Base-by-base conservation (phyloP, 2,888 invertebrate species). In the Pantelozetes paolii region DNA sequence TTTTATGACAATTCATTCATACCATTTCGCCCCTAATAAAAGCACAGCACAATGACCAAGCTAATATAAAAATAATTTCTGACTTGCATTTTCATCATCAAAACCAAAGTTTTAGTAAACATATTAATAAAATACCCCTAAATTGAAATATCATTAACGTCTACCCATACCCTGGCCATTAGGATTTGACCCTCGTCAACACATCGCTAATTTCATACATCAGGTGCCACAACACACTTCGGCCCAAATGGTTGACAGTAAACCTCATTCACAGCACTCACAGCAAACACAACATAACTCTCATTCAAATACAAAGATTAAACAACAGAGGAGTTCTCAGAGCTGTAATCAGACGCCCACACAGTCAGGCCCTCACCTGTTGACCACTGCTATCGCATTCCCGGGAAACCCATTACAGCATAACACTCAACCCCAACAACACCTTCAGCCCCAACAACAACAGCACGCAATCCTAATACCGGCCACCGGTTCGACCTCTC, bases 181-280 rank as follows among this genome's bases (percentile, higher is more conserved):
- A 77, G 77, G 77, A 18, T 77, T 77, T 57, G 77, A 77, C 50
- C 77, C 77, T 40, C 76, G 77, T 36, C 73, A 74, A 26, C 77
- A 77, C 30, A 62, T 77, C 50, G 76, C 77, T 11, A 77, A 77
- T 48, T 76, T 77, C 73, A 54, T 40, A 71, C 54, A 71, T 50
- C 57, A 45, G 36, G 42, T 64, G 73, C 73, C 67, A 30, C 73
- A 57, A 70, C 73, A 54, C 32, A 42, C n/a, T 23, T 45, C 42
- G 45, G 67, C 67, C 15, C 45, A 45, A 15, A 57, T 70, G 64
- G 45, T 45, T 1, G 42, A 42, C 73, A 64, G 2, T 0, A 54
- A 54, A 50, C 32, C 36, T 13, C 59, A 59, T 32, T 59, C 40
- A 28, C 59, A 57, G 23, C 71, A 71, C 23, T 70, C 69, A 59